A percentile compares a stretch with the other conserved stretches of the same genome.
Evolutionary conservation across 2,888 invertebrate genomes (phyloP).

Genomic region (Hemithea aestivaria): DNA sequence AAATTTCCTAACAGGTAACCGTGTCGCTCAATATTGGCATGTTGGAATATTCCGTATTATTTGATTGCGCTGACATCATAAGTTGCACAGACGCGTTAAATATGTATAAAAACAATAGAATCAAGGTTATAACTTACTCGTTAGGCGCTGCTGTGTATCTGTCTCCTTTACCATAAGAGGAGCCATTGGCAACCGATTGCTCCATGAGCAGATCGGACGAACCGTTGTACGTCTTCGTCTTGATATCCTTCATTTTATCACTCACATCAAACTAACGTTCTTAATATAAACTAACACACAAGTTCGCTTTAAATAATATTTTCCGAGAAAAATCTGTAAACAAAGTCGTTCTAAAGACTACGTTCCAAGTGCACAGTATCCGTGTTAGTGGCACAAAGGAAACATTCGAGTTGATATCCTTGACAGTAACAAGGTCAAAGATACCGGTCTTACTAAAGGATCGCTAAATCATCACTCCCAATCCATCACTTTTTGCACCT

Average conservation of each 20-base stretch:
- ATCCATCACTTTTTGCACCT: conserved; percentile 6
- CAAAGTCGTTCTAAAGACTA: conserved; percentile 20
- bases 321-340: conserved; percentile 18
- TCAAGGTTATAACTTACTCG: conserved; percentile 54
- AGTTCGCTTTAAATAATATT: conserved; percentile 8
- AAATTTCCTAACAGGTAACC: too few relatives aligned
- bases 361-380: conserved; percentile 10
- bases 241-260: conserved; percentile 53
- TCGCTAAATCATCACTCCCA: conserved; percentile 5
- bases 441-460: conserved; percentile 34
- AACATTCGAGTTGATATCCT: conserved; percentile 61
- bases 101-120: conserved; percentile 12
- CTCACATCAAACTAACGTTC: conserved; percentile 26
- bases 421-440: conserved; percentile 66
- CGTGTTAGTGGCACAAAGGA: conserved; percentile 49
- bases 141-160: conserved; percentile 71
- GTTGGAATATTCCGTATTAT: conserved; percentile 10
- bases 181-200: conserved; percentile 42
- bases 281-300: conserved; percentile 16
- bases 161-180: conserved; percentile 69
- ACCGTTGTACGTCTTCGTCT: conserved; percentile 55
- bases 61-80: conserved; percentile 4
- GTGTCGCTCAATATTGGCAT: neutral
- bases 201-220: conserved; percentile 34
- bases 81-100: conserved; percentile 5